Conservation (phyloP, 1,140 invertebrate genomes). For the Holcopasites calliopsidis region DNA sequence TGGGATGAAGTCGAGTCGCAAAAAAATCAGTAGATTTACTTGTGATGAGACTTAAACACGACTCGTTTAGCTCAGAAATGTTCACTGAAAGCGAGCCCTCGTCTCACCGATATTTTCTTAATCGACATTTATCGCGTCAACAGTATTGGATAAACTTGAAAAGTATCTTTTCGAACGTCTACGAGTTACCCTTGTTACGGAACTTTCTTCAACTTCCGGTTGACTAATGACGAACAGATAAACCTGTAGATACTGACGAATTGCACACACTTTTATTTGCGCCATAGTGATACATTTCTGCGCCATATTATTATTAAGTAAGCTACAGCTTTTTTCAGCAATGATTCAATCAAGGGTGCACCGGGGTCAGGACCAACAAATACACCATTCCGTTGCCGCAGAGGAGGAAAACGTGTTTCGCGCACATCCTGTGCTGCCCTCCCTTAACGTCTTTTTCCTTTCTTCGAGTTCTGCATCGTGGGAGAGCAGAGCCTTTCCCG, state of each 20-base stretch:
- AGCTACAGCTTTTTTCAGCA: not conserved
- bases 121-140: not conserved
- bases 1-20: not conserved
- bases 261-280: not conserved
- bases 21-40: not conserved
- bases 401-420: not conserved
- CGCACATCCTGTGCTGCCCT: not conserved
- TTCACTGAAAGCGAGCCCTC: not conserved
- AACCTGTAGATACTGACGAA: not conserved
- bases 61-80: conserved; percentile 4
- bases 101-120: not conserved
- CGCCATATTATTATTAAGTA: too few species aligned
- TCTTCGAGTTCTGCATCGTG: conserved; percentile 9
- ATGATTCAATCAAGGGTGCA: conserved; percentile 8
- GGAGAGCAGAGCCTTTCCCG: conserved; percentile 52
- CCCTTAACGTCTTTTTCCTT: conserved; percentile 5
- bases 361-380: conserved; percentile 20
- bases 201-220: not conserved
- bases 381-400: conserved; percentile 41
- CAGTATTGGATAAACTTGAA: not conserved
- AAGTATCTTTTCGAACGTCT: not conserved
- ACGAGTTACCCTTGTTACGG: not conserved
- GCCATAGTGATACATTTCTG: conserved; percentile 15
- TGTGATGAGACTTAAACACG: not conserved
- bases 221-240: not conserved